Evolutionary conservation across 2,888 invertebrate species (phyloP), one percentile per base, ranked within the genome.

Genomic region (Volucella inflata): DNA sequence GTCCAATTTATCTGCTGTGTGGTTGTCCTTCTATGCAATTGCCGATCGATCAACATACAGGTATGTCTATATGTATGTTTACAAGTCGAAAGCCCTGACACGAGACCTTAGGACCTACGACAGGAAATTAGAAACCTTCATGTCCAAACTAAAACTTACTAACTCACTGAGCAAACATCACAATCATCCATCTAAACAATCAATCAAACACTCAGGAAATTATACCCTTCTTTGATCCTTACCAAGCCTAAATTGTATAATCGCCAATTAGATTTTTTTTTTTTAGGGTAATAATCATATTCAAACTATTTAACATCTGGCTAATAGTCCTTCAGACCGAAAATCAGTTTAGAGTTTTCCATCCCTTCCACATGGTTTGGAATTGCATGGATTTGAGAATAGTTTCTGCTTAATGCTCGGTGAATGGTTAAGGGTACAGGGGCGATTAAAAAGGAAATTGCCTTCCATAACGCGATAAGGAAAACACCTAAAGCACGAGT

Each of bases 401-500:
- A 65, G 81, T 81, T 64, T 71, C 30, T 57, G 57, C 48, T 48
- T 9, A 21, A 21, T 21, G 36, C 42, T 30, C 46, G 62, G 64
- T 65, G 51, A 42, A 46, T 36, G 48, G 42, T 68, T 53, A 53
- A 51, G 16, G 70, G 38, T 68, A 59, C 48, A 60, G 65, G 68
- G 79, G 68, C 75, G 67, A 84, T 80, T 84, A 75, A 84, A 65
- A 71, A 71, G 60, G 70, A 71, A 65, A 80, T 84, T 80, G 80
- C 80, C 75, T 84, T 75, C 65, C 53, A 80, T 59, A 84, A 64
- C 70, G 64, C 83, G 83, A 83, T 78, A 83, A 78, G 77, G 42
- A 48, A 64, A 46, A 64, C 50, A 74, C 40, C 60, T 12, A 16
- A 14, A 42, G 14, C 38, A 36, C 6, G 36, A 8, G 2, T 8